Conservation (phyloP, 1,140 invertebrate genomes). For the Monochamus saltuarius region DNA sequence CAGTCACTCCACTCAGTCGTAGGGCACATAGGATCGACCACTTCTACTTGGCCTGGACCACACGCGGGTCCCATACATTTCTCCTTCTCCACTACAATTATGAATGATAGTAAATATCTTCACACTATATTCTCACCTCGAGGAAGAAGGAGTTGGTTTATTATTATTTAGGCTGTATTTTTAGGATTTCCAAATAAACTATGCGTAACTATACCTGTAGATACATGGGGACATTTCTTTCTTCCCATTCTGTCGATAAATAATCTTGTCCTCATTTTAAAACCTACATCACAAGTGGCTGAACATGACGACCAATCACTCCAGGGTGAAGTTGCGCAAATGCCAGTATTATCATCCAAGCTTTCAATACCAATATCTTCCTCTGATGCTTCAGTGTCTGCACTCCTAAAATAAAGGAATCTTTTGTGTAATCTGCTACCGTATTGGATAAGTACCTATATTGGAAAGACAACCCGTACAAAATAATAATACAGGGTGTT, state of each 20-base stretch:
- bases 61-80: constrained; percentile 73
- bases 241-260: constrained; percentile 73
- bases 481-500: no score
- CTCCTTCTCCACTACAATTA: constrained; percentile 64
- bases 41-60: constrained; percentile 55
- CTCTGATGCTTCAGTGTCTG: constrained; percentile 24
- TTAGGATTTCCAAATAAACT: no score
- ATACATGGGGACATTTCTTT: constrained; percentile 75
- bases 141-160: no score
- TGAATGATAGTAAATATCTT: constrained; percentile 13
- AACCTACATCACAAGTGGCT: constrained; percentile 76
- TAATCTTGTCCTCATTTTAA: constrained; percentile 69
- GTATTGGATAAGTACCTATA: no score
- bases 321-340: constrained; percentile 78
- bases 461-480: no score
- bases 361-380: constrained; percentile 41
- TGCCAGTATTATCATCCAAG: constrained; percentile 50
- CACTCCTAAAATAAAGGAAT: constrained; percentile 11
- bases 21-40: constrained; percentile 62
- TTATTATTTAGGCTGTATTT: no score
- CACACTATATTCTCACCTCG: no score
- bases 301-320: constrained; percentile 80
- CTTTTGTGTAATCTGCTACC: not conserved
- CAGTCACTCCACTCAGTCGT: constrained; percentile 73
- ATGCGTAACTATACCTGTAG: constrained; percentile 48